Evolutionary conservation across 2,797 vertebrate genomes (phyloP).

Genomic region (Gymnopithys bicolor): DNA sequence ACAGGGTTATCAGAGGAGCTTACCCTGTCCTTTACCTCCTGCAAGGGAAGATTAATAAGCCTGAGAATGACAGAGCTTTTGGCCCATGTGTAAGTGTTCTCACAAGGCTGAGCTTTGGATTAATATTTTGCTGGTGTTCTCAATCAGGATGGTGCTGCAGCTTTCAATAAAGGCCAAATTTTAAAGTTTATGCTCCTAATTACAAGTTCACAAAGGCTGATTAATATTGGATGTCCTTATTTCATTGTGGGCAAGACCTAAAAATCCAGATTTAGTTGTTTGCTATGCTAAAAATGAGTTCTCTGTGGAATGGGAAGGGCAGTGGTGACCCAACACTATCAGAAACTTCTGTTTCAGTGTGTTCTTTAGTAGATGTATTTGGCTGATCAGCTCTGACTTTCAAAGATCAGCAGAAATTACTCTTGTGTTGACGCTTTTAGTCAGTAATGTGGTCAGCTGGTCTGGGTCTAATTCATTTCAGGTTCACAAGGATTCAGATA

Average conservation of each 20-base stretch:
- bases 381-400: conserved; percentile 57
- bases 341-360: conserved; percentile 51
- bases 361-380: conserved; percentile 55
- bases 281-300: not conserved
- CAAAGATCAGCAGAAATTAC: conserved; percentile 65
- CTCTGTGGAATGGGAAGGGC: not conserved
- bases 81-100: not conserved
- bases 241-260: not conserved
- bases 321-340: not conserved
- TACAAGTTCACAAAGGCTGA: not conserved
- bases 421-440: conserved; percentile 60
- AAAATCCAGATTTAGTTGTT: not conserved
- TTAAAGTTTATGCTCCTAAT: not conserved
- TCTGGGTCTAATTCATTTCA: conserved; percentile 40
- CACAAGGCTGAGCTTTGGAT: not conserved
- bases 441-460: conserved; percentile 59
- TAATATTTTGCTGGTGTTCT: not conserved
- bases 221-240: not conserved
- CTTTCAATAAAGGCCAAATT: not conserved
- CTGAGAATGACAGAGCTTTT: not conserved
- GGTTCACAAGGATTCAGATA: conserved; percentile 53
- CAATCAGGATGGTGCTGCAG: not conserved
- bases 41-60: conserved; percentile 44
- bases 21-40: not conserved
- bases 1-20: conserved; percentile 40